These are phyloP conservation scores for Clepsis dumicolana DNA, from an alignment of 2,888 invertebrate genomes.

Conservation along the genomic window DNA sequence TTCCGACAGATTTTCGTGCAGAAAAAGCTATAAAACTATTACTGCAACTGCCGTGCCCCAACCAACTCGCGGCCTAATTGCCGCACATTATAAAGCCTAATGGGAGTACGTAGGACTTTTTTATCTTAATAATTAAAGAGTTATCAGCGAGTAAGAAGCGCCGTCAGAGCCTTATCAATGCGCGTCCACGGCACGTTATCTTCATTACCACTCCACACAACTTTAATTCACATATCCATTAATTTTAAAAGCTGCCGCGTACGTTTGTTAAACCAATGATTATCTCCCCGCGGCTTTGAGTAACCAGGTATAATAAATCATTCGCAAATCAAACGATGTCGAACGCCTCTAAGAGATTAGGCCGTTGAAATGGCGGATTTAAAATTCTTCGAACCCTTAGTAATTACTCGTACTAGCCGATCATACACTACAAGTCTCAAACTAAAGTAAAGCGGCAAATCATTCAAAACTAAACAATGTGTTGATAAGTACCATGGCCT, in stretches of 20 bases:
- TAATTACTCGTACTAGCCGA: slow-evolving; percentile 57
- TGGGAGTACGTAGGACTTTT: slow-evolving; percentile 54
- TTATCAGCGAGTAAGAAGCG: slow-evolving; percentile 75
- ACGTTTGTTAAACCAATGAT: slow-evolving; percentile 76
- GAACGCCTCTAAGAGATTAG: slow-evolving; percentile 54
- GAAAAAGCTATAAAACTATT: no score
- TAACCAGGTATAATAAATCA: slow-evolving; percentile 68
- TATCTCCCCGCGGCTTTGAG: slow-evolving; percentile 67
- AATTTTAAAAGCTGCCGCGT: slow-evolving; percentile 78
- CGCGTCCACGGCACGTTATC: slow-evolving; percentile 76
- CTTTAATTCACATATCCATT: slow-evolving; percentile 82
- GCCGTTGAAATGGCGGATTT: slow-evolving; percentile 65
- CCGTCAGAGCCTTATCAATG: slow-evolving; percentile 78
- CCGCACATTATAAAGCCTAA: slow-evolving; percentile 59
- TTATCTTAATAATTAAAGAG: slow-evolving; percentile 80
- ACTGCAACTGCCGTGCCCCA: slow-evolving; percentile 1
- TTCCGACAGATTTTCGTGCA: no score
- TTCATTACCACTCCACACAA: slow-evolving; percentile 79
- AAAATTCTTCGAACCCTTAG: slow-evolving; percentile 50
- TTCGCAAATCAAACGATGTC: slow-evolving; percentile 73
- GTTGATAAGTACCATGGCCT: no score
- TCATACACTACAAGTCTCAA: neutral
- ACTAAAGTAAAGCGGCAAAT: no score
- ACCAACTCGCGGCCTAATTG: slow-evolving; percentile 54
- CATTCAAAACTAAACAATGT: no score